Evolutionary conservation across 2,888 invertebrate genomes (phyloP), one percentile per base, ranked within the genome.

Genomic region (Euzetes globulus): DNA sequence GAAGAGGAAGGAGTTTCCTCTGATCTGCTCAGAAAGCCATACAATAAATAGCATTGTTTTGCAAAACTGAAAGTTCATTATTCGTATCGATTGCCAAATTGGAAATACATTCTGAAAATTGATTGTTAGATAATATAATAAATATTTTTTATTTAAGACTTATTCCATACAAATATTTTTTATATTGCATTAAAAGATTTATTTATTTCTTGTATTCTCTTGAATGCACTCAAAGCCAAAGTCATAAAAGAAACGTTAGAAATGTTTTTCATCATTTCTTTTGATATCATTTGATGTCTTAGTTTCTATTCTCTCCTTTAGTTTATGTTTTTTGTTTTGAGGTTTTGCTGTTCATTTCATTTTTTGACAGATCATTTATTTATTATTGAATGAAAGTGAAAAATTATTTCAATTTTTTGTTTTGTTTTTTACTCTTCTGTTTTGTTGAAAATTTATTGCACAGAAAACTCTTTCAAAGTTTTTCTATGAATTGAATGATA

Each of bases 321-420:
- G 22, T 25, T 25, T 55, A 22, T 5, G 52, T 25, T 33, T 33
- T 33, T 33, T 33, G 33, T 33, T 33, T 33, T 55, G 55, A 9
- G 55, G 55, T 55, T 55, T 25, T 33, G 33, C 25, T 19, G 19
- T 55, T 55, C 4, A 13, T 25, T 55, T 25, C 22, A 11, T 55
- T 55, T 55, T 55, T 25, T 55, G 55, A 55, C 55, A 55, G 9
- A 55, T 55, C 55, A 25, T 55, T 55, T 55, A 55, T 55, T 55
- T 11, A 5, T 2, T 13, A 55, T 7, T 5, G 25, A 55, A 55
- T 55, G n/a, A n/a, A 25, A 25, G 22, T 55, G 55, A 55, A 55
- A 55, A 55, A 55, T 55, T 55, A 25, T 22, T 25, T 25, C 22
- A 11, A n/a, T 22, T 52, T 19, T 52, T 52, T 52, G n/a, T n/a